These are phyloP conservation scores for Anhinga anhinga DNA, from an alignment of 2,113 vertebrate genomes.

Conservation along the genomic window DNA sequence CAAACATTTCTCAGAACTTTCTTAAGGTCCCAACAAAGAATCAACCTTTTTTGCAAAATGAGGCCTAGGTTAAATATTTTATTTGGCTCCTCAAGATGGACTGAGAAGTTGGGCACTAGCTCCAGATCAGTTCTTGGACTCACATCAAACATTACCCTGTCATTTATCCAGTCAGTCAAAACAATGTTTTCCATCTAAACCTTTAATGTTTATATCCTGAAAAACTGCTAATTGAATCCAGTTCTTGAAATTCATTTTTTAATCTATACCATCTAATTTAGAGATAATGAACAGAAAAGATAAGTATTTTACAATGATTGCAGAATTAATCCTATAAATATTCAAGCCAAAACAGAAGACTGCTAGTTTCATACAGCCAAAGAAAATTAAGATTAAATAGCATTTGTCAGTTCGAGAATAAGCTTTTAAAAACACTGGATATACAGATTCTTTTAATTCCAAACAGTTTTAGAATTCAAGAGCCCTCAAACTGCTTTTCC, in stretches of 20 bases:
- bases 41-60: conserved; percentile 76
- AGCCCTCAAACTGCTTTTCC: conserved; percentile 63
- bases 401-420: conserved; percentile 46
- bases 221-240: conserved; percentile 83
- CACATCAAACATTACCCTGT: conserved; percentile 83
- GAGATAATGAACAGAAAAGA: conserved; percentile 68
- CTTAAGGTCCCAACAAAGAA: conserved; percentile 79
- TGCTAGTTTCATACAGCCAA: conserved; percentile 50
- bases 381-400: conserved; percentile 51
- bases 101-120: conserved; percentile 76
- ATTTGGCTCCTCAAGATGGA: conserved; percentile 81
- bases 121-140: conserved; percentile 82
- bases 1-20: conserved; percentile 78
- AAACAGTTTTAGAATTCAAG: conserved; percentile 58
- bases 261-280: conserved; percentile 72
- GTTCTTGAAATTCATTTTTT: conserved; percentile 70
- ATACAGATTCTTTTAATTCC: conserved; percentile 60
- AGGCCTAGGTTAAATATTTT: conserved; percentile 86
- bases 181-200: conserved; percentile 83
- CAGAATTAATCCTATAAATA: conserved; percentile 55
- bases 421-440: conserved; percentile 42
- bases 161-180: conserved; percentile 87
- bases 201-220: conserved; percentile 80
- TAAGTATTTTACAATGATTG: conserved; percentile 9
- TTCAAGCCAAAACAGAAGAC: conserved; percentile 65